These are phyloP conservation scores for Anthophora plumipes DNA, from an alignment of 2,888 invertebrate genomes.

Conservation along the genomic window DNA sequence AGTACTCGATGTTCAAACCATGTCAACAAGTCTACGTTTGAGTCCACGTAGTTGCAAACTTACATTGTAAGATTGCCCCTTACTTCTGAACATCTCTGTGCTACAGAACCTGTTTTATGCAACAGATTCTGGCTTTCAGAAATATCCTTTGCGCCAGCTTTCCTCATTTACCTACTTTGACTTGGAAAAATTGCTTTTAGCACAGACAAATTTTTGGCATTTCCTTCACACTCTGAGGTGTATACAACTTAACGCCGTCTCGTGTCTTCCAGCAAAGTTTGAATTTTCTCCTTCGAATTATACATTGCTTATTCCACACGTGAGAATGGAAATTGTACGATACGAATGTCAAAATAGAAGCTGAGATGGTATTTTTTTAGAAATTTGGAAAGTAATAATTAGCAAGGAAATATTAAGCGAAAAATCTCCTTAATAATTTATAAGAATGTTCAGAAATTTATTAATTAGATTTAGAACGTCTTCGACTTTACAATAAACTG, in stretches of 20 bases:
- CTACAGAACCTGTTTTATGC: constrained; percentile 37
- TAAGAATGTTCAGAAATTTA: too few species aligned
- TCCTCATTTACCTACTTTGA: constrained; percentile 52
- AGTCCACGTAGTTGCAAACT: too few species aligned
- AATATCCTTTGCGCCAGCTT: constrained; percentile 2
- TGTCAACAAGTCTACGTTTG: too few species aligned
- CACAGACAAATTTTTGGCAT: constrained; percentile 41
- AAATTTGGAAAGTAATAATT: too few species aligned
- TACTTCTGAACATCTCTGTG: constrained; percentile 15
- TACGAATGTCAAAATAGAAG: too few species aligned
- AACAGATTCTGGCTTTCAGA: constrained; percentile 1
- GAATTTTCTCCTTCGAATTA: constrained; percentile 6
- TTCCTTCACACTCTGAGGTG: constrained; percentile 37
- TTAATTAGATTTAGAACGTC: too few species aligned
- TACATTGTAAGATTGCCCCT: constrained; percentile 6
- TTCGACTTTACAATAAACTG: too few species aligned
- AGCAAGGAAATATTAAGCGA: too few species aligned
- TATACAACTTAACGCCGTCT: constrained; percentile 20
- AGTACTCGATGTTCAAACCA: too few species aligned
- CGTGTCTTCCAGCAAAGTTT: constrained; percentile 38
- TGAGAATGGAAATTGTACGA: too few species aligned
- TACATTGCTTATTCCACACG: neutral
- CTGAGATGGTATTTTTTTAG: too few species aligned
- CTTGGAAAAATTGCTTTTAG: constrained; percentile 54
- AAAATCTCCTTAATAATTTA: too few species aligned